Evolutionary conservation across 2,113 vertebrate genomes (phyloP), one percentile per base, ranked within the genome.

Genomic region (Bufo bufo): DNA sequence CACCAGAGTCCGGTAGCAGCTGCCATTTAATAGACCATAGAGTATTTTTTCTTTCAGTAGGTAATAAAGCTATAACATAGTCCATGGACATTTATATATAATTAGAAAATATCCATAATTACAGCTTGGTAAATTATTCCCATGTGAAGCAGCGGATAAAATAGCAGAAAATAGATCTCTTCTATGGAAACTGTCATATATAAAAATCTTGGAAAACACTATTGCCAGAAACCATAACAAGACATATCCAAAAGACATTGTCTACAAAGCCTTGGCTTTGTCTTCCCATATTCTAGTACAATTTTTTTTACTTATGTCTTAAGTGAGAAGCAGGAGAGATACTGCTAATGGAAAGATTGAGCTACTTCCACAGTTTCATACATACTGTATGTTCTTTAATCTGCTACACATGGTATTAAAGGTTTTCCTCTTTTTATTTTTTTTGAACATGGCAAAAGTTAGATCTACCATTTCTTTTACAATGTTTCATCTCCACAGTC

Each of bases 121-220:
- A 59, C 71, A 56, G 6, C 7, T 33, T 71, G 50, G 81, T 20
- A 89, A 89, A 89, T 89, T 89, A 82, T 54, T 84, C 17, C 87
- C 87, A 89, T 89, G 61, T 89, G 87, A 66, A 69, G 47, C 12
- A 84, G 61, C 58, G 78, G 83, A 47, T 14, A 20, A 19, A 88
- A 84, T 43, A 17, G 8, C 49, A 17, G 14, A 52, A 43, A 79
- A 50, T 59, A 69, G 50, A 78, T 43, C 14, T 47, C 50, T 47
- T 83, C 56, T 47, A 12, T 69, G 50, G 47, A 58, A 19, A 58
- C 33, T 17, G 59, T 20, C 82, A 45, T 77, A 54, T 77, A 47
- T 63, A 66, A 43, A 20, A 78, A 77, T 49, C 8, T 74, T 63
- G 87, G 71, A 82, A 83, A 77, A 49, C 17, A 59, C 45, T 20